Base-by-base conservation (phyloP, 2,888 invertebrate genomes). In the Itoplectis maculator region DNA sequence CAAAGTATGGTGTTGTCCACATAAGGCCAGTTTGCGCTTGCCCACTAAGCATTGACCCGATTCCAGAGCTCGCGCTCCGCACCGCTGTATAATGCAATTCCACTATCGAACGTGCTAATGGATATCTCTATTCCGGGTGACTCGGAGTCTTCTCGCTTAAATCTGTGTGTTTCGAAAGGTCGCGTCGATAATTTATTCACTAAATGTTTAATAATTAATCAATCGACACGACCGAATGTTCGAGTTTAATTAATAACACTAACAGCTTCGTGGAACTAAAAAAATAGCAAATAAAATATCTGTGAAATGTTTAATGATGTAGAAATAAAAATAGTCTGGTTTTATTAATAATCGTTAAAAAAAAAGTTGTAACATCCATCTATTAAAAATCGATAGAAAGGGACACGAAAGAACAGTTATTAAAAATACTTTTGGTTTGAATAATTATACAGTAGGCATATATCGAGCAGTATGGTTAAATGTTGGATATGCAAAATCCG, bases 31-130 rank as follows among this genome's bases (percentile, higher is more conserved):
- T 61, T 15, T 61, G 61, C 61, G 61, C 61, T 61, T 61, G 61
- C 61, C 37, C 61, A 37, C 20, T 42, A 74, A 74, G 54, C 74
- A 69, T 69, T 75, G 74, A 79, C 74, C 79, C 74, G 61, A 79
- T 79, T 74, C 9, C 61, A 15, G 23, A 79, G 51, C 68, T 42
- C 35, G 45, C 29, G 40, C 45, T 72, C 37, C 49, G 63, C 45
- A 29, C 61, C 47, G 11, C 29, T 61, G 68, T 15, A 63, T 74
- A 73, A 73, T 74, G 74, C 74, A 51, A 69, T 79, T 79, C 54
- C 13, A 45, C 42, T 40, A 68, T 74, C 74, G 68, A 79, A 74
- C 59, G 79, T 68, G 51, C 51, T 79, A 59, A 74, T 73, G 66
- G 45, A 74, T 18, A 20, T 70, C 42, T 65, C 61, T 59, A 61